A percentile compares a stretch with the other conserved stretches of the same genome.
phyloP scores from a whole-genome alignment of 2,797 vertebrate genomes.

The Erethizon dorsatum region DNA sequence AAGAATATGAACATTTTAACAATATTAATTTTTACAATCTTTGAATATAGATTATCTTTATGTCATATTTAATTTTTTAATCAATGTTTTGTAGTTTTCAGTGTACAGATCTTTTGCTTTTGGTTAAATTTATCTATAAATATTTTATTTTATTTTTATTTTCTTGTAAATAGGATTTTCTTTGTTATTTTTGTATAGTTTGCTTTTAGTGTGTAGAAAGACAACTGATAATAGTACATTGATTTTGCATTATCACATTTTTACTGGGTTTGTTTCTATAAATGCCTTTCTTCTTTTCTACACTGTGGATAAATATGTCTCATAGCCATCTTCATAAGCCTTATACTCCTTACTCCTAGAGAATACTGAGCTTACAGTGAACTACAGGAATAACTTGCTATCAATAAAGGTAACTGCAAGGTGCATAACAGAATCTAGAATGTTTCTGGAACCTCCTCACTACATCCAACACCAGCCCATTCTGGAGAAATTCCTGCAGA shows the following conservation, averaged over 20 bases:
- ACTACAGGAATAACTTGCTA: too few relatives aligned
- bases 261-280: too few relatives aligned
- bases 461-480: accelerated
- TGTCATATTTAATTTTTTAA: neutral
- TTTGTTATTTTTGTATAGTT: neutral
- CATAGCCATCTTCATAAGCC: accelerated
- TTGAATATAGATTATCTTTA: neutral
- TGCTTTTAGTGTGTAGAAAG: neutral
- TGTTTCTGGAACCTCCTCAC: neutral
- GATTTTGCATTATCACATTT: neutral
- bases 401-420: accelerated
- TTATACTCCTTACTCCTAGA: accelerated
- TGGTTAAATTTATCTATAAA: neutral
- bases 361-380: accelerated
- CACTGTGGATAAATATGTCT: too few relatives aligned
- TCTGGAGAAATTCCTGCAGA: too few relatives aligned
- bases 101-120: neutral
- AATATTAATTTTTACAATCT: neutral
- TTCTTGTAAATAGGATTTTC: neutral
- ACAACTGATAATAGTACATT: neutral
- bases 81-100: neutral
- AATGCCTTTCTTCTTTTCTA: neutral
- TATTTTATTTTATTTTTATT: neutral
- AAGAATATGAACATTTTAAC: neutral
- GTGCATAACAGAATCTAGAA: accelerated